These are phyloP conservation scores for Tenualosa thibaudeaui DNA, from an alignment of 2,797 vertebrate genomes.

Conservation along the genomic window DNA sequence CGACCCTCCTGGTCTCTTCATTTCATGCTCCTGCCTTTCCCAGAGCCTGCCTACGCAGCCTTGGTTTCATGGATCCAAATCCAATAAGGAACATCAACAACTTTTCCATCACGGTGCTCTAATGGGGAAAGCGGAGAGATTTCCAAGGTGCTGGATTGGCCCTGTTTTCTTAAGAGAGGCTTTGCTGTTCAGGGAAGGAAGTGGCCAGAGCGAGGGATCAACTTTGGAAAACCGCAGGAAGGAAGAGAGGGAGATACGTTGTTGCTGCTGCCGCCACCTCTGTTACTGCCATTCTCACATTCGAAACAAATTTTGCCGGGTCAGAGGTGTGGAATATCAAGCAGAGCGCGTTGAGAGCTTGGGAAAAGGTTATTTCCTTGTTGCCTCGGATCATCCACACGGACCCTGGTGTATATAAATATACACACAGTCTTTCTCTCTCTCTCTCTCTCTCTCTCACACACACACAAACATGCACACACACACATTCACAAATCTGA, in stretches of 20 bases:
- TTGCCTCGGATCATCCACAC: conserved; percentile 61
- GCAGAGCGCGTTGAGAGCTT: conserved; percentile 44
- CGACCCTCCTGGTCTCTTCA: background rate
- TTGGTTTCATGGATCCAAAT: conserved; percentile 74
- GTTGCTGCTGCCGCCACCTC: conserved; percentile 31
- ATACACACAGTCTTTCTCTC: background rate
- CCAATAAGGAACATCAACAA: conserved; percentile 75
- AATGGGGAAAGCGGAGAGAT: conserved; percentile 68
- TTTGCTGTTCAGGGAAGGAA: conserved; percentile 72
- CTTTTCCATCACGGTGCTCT: conserved; percentile 63
- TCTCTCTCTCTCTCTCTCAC: conserved; percentile 10
- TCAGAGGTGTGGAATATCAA: conserved; percentile 42
- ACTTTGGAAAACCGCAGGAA: conserved; percentile 65
- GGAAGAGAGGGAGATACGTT: conserved; percentile 67
- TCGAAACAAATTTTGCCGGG: conserved; percentile 51
- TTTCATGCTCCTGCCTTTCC: conserved; percentile 36
- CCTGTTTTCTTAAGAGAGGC: conserved; percentile 76
- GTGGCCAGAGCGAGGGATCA: conserved; percentile 70
- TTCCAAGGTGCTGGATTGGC: conserved; percentile 66
- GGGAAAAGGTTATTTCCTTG: conserved; percentile 61
- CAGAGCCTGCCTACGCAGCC: conserved; percentile 49
- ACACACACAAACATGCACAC: conserved; percentile 16
- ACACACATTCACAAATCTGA: conserved; percentile 56
- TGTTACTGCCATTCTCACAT: conserved; percentile 35
- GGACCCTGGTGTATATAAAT: conserved; percentile 37